Conservation (phyloP, 2,888 invertebrate genomes). For the Pseudococcus jackbeardsleyi region DNA sequence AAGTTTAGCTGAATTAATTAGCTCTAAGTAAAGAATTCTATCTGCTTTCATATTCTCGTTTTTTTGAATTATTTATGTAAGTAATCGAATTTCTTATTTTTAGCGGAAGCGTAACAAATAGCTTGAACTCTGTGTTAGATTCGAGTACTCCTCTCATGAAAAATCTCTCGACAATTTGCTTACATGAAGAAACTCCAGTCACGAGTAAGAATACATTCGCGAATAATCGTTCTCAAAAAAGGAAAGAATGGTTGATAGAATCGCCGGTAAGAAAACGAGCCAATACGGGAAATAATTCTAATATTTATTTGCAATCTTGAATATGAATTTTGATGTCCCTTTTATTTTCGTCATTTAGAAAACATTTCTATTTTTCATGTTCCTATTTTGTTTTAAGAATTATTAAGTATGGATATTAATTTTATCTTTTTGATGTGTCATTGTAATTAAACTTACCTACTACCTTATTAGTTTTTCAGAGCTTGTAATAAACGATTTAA, state of each 20-base stretch:
- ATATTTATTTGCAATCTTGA: constrained; percentile 15
- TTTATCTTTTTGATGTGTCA: too few relatives aligned
- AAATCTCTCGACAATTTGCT: not conserved
- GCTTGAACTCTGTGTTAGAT: not conserved
- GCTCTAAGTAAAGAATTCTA: not conserved
- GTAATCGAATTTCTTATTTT: not conserved
- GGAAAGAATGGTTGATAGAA: constrained; percentile 40
- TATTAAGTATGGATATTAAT: too few relatives aligned
- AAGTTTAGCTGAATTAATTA: constrained; percentile 12
- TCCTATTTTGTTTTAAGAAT: constrained; percentile 11
- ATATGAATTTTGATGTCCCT: not conserved
- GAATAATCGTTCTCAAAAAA: constrained; percentile 21
- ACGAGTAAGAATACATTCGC: not conserved
- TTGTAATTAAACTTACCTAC: too few relatives aligned
- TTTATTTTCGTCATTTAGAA: not conserved
- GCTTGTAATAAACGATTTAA: too few relatives aligned
- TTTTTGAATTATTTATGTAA: not conserved
- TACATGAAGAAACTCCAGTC: constrained; percentile 20
- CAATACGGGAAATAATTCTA: constrained; percentile 19
- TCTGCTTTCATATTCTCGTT: not conserved
- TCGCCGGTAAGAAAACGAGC: constrained; percentile 27
- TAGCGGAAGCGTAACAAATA: not conserved
- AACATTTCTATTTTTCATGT: not conserved
- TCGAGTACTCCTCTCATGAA: not conserved
- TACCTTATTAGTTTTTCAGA: too few relatives aligned